These are phyloP conservation scores for Lordiphosa stackelbergi DNA, from an alignment of 1,140 invertebrate genomes.

Conservation along the genomic window DNA sequence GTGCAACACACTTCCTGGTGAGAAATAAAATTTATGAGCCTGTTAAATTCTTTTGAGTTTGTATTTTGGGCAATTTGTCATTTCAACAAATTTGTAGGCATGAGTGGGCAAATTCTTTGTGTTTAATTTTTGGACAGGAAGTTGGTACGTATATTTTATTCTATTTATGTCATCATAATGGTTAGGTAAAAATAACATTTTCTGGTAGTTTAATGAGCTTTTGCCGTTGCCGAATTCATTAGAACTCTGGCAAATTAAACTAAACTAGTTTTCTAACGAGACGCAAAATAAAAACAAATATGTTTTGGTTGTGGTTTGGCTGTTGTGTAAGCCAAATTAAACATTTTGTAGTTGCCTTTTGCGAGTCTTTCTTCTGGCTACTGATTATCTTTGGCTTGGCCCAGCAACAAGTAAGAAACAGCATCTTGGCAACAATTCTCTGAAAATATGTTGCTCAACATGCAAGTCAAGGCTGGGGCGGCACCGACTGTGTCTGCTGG, in stretches of 20 bases:
- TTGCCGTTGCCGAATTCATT: conserved; percentile 25
- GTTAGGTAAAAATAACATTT: conserved; percentile 23
- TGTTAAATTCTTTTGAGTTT: conserved; percentile 9
- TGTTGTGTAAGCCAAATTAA: conserved; percentile 5
- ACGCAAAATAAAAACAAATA: conserved; percentile 15
- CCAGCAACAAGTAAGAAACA: conserved; percentile 38
- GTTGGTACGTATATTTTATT: conserved; percentile 29
- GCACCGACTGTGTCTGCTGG: background rate
- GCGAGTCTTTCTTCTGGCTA: conserved; percentile 2
- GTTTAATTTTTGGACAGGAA: conserved; percentile 39
- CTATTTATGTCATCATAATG: conserved; percentile 28
- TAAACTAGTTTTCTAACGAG: conserved; percentile 57
- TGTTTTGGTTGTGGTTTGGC: conserved; percentile 8
- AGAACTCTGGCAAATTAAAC: conserved; percentile 45
- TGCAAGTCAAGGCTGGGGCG: conserved; percentile 4
- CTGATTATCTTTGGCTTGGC: conserved; percentile 6
- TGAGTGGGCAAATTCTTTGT: conserved; percentile 49
- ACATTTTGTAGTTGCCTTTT: conserved; percentile 18
- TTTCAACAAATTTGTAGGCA: conserved; percentile 47
- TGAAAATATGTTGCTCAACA: conserved; percentile 39
- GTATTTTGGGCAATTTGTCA: conserved; percentile 47
- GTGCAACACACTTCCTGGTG: conserved; percentile 37
- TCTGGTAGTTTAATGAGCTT: conserved; percentile 56
- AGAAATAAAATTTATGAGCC: conserved; percentile 35
- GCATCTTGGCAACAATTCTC: conserved; percentile 8